Conservation (phyloP, 2,888 invertebrate species). For the Rhopalosiphum nymphaeae region DNA sequence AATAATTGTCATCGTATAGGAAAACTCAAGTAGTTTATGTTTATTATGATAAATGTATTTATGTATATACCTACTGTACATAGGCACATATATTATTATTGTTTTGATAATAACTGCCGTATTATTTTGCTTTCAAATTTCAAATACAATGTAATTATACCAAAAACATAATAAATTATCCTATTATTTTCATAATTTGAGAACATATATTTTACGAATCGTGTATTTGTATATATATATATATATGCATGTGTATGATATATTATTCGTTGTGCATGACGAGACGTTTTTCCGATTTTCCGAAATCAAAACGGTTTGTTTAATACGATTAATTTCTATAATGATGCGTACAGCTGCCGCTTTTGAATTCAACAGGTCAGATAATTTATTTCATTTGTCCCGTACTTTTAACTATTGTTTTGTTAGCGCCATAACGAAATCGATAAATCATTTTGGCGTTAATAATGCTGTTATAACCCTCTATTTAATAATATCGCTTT, state of each 20-base stretch:
- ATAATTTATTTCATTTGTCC: conserved; percentile 49
- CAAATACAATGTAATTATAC: neutral
- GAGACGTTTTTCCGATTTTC: neutral
- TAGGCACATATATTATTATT: neutral
- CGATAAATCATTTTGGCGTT: conserved; percentile 54
- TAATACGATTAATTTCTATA: conserved; percentile 32
- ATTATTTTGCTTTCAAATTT: neutral
- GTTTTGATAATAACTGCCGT: neutral
- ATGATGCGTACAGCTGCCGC: neutral
- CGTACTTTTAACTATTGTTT: conserved; percentile 36
- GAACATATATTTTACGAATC: neutral
- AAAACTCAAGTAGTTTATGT: neutral
- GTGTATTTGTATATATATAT: neutral
- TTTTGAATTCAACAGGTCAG: conserved; percentile 48
- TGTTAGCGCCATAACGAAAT: conserved; percentile 35
- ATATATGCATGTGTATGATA: neutral
- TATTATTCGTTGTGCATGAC: neutral
- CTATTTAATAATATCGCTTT: conserved; percentile 31
- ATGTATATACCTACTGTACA: neutral
- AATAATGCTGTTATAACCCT: conserved; percentile 52
- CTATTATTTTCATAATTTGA: neutral
- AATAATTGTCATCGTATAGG: neutral
- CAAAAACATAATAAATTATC: neutral
- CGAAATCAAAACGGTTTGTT: conserved; percentile 33
- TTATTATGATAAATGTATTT: neutral